Evolutionary conservation across 2,113 vertebrate genomes (phyloP), one percentile per base, ranked within the genome.

Genomic region (Neopipo cinnamomea): DNA sequence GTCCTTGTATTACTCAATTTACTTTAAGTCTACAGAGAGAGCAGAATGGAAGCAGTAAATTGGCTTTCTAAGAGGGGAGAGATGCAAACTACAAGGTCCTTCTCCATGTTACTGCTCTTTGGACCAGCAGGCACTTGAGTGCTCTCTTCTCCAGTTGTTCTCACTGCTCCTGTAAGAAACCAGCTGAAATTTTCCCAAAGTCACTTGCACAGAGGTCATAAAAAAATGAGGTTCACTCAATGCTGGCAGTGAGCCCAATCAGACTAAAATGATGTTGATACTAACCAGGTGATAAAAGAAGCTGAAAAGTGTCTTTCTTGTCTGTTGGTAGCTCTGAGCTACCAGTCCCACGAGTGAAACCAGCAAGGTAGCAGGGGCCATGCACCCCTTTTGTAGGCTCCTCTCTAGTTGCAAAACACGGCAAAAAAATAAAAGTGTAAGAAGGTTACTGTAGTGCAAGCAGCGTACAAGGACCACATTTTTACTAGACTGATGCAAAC

Each of bases 231-330:
- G 33, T 42, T 14, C 1, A 3, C 30, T 62, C 30, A 67, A 49
- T 0, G 0, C 1, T 28, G 25, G 14, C 53, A 84, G 9, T 8
- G 21, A 88, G 23, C 8, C 31, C 0, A 7, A 18, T 62, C 37
- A 75, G 41, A 87, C 14, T 44, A 42, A 71, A 88, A 67, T 7
- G 5, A 39, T 41, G 15, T 1, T 53, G 46, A 41, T 58, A 52
- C 14, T 61, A 85, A 90, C 28, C 24, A 73, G 37, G 49, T 53
- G 56, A 76, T 46, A 80, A 73, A 41, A 33, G 9, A 52, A 79
- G 31, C 14, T 53, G n/a, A 9, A 94, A 90, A n/a, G 21, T 7
- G 16, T n/a, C 25, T 25, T 49, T 44, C 44, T 44, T 44, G 37
- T 49, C 30, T 37, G 4, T 37, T 42, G 35, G 53, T 59, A 91